These are phyloP conservation scores for Beroe forskalii DNA, from an alignment of 37 sponge, comb jelly and placozoan species.

Conservation along the genomic window DNA sequence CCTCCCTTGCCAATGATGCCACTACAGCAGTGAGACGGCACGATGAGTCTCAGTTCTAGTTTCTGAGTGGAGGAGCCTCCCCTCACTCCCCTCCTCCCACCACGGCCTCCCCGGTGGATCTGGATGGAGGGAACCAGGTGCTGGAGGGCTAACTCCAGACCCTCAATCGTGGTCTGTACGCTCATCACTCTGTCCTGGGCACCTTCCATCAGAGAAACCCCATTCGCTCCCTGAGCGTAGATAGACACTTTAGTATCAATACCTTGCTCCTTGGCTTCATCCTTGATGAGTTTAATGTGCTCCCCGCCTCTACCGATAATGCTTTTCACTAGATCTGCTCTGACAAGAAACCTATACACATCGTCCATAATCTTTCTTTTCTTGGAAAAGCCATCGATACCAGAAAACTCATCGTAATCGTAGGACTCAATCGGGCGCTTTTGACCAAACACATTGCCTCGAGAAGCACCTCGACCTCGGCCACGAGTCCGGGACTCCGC, in stretches of 20 bases:
- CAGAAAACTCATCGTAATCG: conserved; percentile 20
- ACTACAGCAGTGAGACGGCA: conserved; percentile 59
- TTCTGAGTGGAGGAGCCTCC: background rate
- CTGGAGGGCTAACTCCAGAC: conserved; percentile 10
- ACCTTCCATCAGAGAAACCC: conserved; percentile 39
- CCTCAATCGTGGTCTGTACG: conserved; percentile 2
- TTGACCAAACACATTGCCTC: background rate
- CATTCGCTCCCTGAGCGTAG: conserved; percentile 63
- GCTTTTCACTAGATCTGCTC: background rate
- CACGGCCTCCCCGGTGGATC: background rate
- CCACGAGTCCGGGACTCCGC: background rate
- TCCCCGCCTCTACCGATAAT: conserved; percentile 49
- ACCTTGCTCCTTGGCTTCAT: conserved; percentile 36
- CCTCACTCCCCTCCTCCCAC: background rate
- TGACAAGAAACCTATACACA: conserved; percentile 49
- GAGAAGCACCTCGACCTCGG: background rate
- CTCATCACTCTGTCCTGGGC: conserved; percentile 53
- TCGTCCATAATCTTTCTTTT: conserved; percentile 58
- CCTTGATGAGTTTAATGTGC: conserved; percentile 49
- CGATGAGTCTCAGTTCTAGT: conserved; percentile 49
- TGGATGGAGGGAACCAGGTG: conserved; percentile 33
- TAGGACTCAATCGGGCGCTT: conserved; percentile 17
- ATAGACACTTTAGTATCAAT: conserved; percentile 60
- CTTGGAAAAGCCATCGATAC: background rate
- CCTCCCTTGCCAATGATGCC: conserved; percentile 56